These are phyloP conservation scores for Patella depressa DNA, from an alignment of 2,888 invertebrate genomes.

Conservation along the genomic window DNA sequence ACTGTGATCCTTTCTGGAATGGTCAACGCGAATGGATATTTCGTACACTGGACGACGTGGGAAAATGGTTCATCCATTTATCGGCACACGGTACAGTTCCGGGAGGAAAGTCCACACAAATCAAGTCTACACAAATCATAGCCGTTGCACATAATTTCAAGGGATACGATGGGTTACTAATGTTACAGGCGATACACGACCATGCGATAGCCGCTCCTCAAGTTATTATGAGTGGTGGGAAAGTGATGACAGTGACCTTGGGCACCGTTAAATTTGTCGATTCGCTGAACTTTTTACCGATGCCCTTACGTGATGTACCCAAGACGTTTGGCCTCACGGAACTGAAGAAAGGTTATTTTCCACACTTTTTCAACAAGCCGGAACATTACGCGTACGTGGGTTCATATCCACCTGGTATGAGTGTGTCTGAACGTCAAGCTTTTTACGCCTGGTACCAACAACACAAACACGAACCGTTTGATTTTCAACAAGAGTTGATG, in stretches of 20 bases:
- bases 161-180: background rate
- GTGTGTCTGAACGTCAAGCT: no score
- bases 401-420: no score
- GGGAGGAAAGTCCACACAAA: background rate
- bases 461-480: no score
- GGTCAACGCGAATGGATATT: background rate
- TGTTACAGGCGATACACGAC: background rate
- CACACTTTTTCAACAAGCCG: background rate
- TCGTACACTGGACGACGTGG: background rate
- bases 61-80: background rate
- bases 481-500: no score
- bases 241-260: background rate
- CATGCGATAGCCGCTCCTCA: background rate
- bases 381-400: background rate
- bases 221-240: background rate
- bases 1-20: background rate
- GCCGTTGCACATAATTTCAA: slow-evolving; percentile 2
- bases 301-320: background rate
- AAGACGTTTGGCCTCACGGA: background rate
- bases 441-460: no score
- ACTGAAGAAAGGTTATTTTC: slow-evolving; percentile 6
- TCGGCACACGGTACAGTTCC: background rate
- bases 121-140: background rate
- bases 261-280: background rate
- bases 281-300: background rate